Conservation (phyloP, 2,113 vertebrate species). For the Uria lomvia region DNA sequence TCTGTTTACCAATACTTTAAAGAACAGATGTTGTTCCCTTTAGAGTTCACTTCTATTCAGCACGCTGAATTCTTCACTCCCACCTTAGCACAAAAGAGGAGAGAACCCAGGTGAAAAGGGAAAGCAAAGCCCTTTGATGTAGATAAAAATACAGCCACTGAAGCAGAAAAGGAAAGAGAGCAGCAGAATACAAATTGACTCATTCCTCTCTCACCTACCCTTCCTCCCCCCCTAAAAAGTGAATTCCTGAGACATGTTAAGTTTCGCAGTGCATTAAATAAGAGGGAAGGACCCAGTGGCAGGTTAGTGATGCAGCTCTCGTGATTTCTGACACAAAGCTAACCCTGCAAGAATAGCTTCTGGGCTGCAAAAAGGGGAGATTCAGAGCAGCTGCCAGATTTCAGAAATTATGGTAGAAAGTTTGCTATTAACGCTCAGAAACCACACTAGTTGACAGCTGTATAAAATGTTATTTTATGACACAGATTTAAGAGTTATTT, state of each 20-base stretch:
- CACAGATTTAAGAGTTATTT: not conserved
- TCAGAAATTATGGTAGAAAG: not conserved
- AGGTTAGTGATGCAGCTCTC: not conserved
- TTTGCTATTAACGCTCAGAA: not conserved
- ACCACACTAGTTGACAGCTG: not conserved
- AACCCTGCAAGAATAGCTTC: not conserved
- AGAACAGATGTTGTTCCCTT: not conserved
- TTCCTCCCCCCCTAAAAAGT: not conserved
- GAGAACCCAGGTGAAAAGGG: not conserved
- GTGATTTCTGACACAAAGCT: not conserved
- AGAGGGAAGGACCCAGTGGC: not conserved
- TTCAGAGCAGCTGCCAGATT: not conserved
- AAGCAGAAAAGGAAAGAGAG: not conserved
- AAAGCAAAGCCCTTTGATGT: not conserved
- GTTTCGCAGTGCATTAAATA: not conserved
- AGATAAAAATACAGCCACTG: not conserved
- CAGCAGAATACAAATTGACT: not conserved
- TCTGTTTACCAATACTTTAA: not conserved
- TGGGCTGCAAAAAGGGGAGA: not conserved
- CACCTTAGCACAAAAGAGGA: not conserved
- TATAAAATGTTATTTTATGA: not conserved
- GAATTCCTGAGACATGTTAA: not conserved
- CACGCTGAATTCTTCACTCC: not conserved
- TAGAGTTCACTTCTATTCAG: not conserved
- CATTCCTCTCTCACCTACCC: not conserved